Evolutionary conservation across 2,888 invertebrate genomes (phyloP).

Genomic region (Heteromyza rotundicornis): DNA sequence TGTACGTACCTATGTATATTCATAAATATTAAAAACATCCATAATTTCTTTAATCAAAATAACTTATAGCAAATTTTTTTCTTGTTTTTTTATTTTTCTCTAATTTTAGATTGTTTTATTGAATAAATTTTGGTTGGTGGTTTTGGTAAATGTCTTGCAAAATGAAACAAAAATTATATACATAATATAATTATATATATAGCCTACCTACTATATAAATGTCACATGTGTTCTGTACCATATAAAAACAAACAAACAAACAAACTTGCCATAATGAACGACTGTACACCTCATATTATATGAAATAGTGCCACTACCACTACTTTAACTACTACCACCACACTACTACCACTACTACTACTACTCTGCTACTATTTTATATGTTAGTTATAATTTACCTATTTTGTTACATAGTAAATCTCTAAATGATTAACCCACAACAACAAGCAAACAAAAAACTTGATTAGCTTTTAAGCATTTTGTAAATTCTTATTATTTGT

Average conservation of each 20-base stretch:
- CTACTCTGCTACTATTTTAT: slow-evolving; percentile 8
- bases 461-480: slow-evolving; percentile 18
- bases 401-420: slow-evolving; percentile 1
- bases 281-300: not conserved
- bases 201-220: slow-evolving; percentile 10
- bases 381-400: no score
- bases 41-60: not conserved
- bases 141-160: slow-evolving; percentile 48
- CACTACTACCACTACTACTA: slow-evolving; percentile 1
- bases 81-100: slow-evolving; percentile 51
- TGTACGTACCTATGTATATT: not conserved
- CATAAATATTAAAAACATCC: not conserved
- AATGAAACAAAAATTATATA: slow-evolving; percentile 18
- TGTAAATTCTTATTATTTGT: not conserved
- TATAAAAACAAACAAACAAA: slow-evolving; percentile 3
- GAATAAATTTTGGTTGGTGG: slow-evolving; percentile 57
- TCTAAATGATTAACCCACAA: slow-evolving; percentile 2
- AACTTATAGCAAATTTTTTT: slow-evolving; percentile 45
- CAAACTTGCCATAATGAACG: slow-evolving; percentile 1
- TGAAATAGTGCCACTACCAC: not conserved
- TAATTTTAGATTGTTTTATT: slow-evolving; percentile 55
- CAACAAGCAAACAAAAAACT: slow-evolving; percentile 7
- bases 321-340: no score
- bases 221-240: slow-evolving; percentile 19
- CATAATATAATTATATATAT: slow-evolving; percentile 10